phyloP scores from a whole-genome alignment of 2,888 invertebrate species.

The Augiades crinisus region DNA sequence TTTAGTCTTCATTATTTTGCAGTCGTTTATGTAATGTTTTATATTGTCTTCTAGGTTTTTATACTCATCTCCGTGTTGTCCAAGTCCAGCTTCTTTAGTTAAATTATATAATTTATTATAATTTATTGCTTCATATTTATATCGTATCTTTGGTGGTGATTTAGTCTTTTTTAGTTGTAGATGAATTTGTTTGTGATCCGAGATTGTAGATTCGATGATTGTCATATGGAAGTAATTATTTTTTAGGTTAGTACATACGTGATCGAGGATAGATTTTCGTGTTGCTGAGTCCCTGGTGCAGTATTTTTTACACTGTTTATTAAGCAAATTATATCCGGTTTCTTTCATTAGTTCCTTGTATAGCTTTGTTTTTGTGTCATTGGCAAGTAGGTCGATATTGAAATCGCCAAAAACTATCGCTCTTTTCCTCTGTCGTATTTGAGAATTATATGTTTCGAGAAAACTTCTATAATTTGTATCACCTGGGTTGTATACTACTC shows the following conservation, averaged over 20 bases:
- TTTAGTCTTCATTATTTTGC: conserved; percentile 22
- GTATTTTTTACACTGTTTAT: conserved; percentile 30
- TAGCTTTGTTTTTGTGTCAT: conserved; percentile 3
- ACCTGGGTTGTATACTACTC: conserved; percentile 32
- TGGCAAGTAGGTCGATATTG: conserved; percentile 26
- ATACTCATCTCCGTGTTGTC: not conserved
- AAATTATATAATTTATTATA: conserved; percentile 5
- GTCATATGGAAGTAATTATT: conserved; percentile 31
- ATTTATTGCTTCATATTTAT: conserved; percentile 19
- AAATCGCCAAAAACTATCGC: conserved; percentile 30
- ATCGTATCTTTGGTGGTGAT: not conserved
- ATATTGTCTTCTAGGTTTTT: conserved; percentile 1
- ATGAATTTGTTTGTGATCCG: conserved; percentile 36
- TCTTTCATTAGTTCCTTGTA: not conserved
- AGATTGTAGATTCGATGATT: conserved; percentile 31
- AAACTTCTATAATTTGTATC: conserved; percentile 27
- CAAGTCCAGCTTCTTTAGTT: not conserved
- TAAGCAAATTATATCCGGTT: conserved; percentile 27
- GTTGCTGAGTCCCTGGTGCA: conserved; percentile 31
- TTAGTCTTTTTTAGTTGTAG: conserved; percentile 23
- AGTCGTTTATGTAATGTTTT: not conserved
- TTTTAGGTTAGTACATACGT: conserved; percentile 31
- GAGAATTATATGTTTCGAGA: conserved; percentile 17
- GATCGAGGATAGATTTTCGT: conserved; percentile 35
- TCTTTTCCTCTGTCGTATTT: conserved; percentile 25